phyloP scores from a whole-genome alignment of 2,113 vertebrate species.

The Tupaia tana region DNA sequence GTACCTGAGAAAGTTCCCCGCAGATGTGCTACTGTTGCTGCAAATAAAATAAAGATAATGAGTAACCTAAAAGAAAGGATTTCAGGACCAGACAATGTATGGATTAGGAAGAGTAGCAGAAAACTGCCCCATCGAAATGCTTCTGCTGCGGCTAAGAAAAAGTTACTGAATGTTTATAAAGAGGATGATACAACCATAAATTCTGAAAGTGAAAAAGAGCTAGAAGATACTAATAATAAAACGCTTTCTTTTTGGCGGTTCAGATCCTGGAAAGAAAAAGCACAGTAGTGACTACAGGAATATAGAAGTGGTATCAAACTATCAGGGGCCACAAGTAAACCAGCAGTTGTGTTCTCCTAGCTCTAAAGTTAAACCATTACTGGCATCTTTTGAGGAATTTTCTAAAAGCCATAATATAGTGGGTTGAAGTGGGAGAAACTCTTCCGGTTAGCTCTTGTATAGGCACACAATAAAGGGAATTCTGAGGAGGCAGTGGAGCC shows the following conservation, averaged over 20 bases:
- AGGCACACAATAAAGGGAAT: neutral
- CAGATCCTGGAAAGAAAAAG: conserved; percentile 60
- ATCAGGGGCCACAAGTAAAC: neutral
- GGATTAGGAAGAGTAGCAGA: conserved; percentile 75
- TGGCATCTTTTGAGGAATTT: conserved; percentile 34
- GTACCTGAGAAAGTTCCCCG: conserved; percentile 78
- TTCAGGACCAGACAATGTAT: conserved; percentile 72
- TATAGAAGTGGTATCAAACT: neutral
- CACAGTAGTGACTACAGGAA: conserved; percentile 49
- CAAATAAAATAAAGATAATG: conserved; percentile 90
- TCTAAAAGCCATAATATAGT: conserved; percentile 47
- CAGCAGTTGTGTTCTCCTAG: neutral
- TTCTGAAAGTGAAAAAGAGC: conserved; percentile 76
- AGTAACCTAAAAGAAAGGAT: conserved; percentile 84
- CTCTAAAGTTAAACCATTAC: neutral
- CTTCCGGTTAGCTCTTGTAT: neutral
- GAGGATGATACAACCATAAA: conserved; percentile 66
- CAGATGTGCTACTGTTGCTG: conserved; percentile 89
- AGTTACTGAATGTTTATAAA: conserved; percentile 63
- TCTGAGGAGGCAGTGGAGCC: neutral
- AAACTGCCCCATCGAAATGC: conserved; percentile 77
- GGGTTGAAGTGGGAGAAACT: conserved; percentile 22
- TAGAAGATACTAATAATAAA: conserved; percentile 52
- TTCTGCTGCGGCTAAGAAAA: conserved; percentile 77
- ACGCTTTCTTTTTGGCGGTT: conserved; percentile 16